These are phyloP conservation scores for Falco naumanni DNA, from an alignment of 2,797 vertebrate species.

Conservation along the genomic window DNA sequence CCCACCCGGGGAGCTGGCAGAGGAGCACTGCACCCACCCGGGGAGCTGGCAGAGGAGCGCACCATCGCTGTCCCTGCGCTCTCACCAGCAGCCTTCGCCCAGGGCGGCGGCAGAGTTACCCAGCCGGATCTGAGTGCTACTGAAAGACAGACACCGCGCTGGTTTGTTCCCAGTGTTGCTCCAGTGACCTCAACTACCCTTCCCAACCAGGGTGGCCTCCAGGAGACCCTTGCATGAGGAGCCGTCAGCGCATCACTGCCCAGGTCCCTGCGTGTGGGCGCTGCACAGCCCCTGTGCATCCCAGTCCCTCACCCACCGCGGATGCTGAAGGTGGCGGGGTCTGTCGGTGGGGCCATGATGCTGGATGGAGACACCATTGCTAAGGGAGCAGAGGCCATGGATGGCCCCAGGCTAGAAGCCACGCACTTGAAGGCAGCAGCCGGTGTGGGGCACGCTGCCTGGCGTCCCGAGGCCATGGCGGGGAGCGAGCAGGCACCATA, in stretches of 20 bases:
- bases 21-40: fast-evolving
- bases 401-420: fast-evolving
- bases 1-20: fast-evolving
- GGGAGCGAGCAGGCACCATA: not conserved
- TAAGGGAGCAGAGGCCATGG: not conserved
- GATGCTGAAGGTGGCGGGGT: not conserved
- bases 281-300: fast-evolving
- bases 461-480: fast-evolving
- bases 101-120: not conserved
- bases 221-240: not conserved
- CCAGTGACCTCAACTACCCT: not conserved
- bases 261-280: fast-evolving
- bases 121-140: not conserved
- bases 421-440: not conserved
- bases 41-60: fast-evolving
- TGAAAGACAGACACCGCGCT: not conserved
- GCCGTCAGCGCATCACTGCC: fast-evolving
- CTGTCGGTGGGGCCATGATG: not conserved
- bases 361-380: not conserved
- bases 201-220: not conserved
- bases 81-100: fast-evolving
- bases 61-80: fast-evolving
- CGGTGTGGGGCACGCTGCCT: fast-evolving
- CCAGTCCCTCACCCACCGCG: not conserved
- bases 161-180: not conserved